Conservation (phyloP, 1,140 invertebrate species). For the Aradophagus sp. region DNA sequence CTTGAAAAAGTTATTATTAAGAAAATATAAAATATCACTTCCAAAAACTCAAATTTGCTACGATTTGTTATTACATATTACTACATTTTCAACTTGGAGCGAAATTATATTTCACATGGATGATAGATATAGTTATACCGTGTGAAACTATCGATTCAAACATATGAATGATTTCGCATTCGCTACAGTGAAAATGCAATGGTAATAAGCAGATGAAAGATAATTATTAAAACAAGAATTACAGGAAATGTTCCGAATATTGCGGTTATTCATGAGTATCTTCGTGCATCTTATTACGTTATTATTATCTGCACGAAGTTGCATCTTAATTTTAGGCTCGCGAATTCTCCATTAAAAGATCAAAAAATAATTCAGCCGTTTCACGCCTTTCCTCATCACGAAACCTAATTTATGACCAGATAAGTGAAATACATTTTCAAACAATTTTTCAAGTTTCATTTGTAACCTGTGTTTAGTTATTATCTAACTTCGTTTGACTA, state of each 20-base stretch:
- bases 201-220: conserved; percentile 36
- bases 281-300: conserved; percentile 40
- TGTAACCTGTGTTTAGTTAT: too few relatives aligned
- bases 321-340: conserved; percentile 36
- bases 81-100: background rate
- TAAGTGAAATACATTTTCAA: too few relatives aligned
- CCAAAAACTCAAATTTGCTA: background rate
- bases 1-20: too few relatives aligned
- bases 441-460: too few relatives aligned
- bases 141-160: conserved; percentile 23
- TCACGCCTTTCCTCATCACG: background rate
- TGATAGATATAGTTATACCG: conserved; percentile 10
- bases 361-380: conserved; percentile 14
- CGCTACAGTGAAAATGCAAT: conserved; percentile 19
- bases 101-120: conserved; percentile 19
- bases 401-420: conserved; percentile 8
- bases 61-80: background rate
- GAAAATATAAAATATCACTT: too few relatives aligned
- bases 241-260: conserved; percentile 42
- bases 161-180: conserved; percentile 25
- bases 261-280: conserved; percentile 31
- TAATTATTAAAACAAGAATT: conserved; percentile 41
- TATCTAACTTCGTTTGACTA: too few relatives aligned
- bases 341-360: conserved; percentile 10
- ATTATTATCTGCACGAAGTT: conserved; percentile 49